Evolutionary conservation across 2,797 vertebrate genomes (phyloP), one percentile per base, ranked within the genome.

Genomic region (Lagorchestes hirsutus): DNA sequence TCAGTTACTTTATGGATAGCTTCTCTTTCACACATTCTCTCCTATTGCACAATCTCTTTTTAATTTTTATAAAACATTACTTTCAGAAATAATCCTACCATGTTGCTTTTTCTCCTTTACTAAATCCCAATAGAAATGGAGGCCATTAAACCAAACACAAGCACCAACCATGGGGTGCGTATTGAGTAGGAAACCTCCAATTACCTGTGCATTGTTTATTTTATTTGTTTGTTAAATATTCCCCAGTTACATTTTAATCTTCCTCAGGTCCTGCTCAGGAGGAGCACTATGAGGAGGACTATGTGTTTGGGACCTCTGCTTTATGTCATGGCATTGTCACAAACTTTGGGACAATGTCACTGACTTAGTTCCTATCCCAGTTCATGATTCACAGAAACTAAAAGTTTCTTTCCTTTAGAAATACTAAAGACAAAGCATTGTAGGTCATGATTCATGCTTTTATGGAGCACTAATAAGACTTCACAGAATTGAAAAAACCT

Each of bases 381-480:
- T 87, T 46, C 74, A 87, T 50, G 74, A 46, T 10, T 46, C 74
- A 87, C 24, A 87, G 74, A 46, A 46, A 87, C 22, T 27, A 87
- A 87, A 87, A 46, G 6, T 46, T 27, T 82, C 13, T 46, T 46
- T 46, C 18, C n/a, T 82, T 55, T 10, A 50, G 92, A 46, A 74
- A 92, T 90, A 95, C 40, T 16, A 91, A 92, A 57, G n/a, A 6
- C 55, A 90, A 92, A 40, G 28, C 29, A 54, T 24, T 95, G 27
- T 52, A 90, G n/a, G 6, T 74, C 62, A 93, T 55, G 18, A 57
- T 91, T 59, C 8, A 52, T 50, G 29, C 34, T 91, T 27, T 93
- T 95, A 94, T 92, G 56, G 94, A 90, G 82, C 93, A 55, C 40
- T 50, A 54, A 4, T n/a, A n/a, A n/a, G n/a, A n/a, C n/a, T n/a